Base-by-base conservation (phyloP, 2,888 invertebrate species). In the Calameuta filiformis region DNA sequence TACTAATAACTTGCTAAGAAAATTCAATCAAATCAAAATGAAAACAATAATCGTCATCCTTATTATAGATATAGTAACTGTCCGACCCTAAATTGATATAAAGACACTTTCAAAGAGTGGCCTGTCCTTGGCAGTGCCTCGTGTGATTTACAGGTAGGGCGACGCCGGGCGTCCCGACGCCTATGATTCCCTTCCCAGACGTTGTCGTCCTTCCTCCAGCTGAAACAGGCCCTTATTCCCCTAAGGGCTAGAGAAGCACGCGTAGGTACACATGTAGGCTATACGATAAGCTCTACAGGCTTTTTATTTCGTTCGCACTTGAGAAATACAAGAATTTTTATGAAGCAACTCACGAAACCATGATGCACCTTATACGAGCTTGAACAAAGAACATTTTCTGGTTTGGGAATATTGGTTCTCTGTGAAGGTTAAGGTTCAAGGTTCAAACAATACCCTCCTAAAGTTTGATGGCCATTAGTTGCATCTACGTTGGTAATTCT, bases 71-170 rank as follows among this genome's bases (percentile, higher is more conserved):
- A 40, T 15, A 40, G 40, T 23, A 40, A 23, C 40, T 40, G 9
- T 56, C 56, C 23, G 9, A 56, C 23, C 56, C 56, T 80, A 81
- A 83, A 82, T 82, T 86, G 85, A 86, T 84, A 82, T 84, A 84
- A 82, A 84, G 85, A 86, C 81, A 84, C 83, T 84, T 84, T 79
- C 80, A 77, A 81, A 82, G 83, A 85, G 84, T 83, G 81, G 83
- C 81, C 23, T 83, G 81, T 82, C 80, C 82, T 81, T 77, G 76
- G 79, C 83, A 81, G 78, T 80, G 77, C 75, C 79, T 73, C 76
- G 76, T 80, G 83, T 86, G 85, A 86, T 86, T 86, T 86, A 86
- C 86, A 83, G 83, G 83, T 86, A 78, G 69, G 76, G 76, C 34
- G 75, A 77, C 37, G 68, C 40, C 31, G 56, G 31, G 71, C 23